phyloP scores from a whole-genome alignment of 2,797 vertebrate genomes.

The Xiphorhynchus erythropygius region DNA sequence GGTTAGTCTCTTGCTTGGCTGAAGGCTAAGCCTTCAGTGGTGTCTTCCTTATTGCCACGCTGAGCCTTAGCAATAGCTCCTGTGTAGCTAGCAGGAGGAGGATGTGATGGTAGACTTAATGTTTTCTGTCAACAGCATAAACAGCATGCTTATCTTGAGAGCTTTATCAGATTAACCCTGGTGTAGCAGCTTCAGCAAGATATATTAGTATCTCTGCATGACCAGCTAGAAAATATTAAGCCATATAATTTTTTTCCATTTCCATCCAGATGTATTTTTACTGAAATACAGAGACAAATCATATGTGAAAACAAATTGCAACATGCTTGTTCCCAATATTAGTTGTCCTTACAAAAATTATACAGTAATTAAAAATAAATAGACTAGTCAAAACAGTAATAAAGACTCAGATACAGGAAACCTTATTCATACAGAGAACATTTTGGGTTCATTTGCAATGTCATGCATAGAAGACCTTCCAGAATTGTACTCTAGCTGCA shows the following conservation, averaged over 20 bases:
- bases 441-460: background rate
- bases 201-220: background rate
- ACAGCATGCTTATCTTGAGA: background rate
- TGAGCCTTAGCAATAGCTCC: background rate
- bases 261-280: background rate
- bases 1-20: background rate
- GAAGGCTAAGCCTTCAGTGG: background rate
- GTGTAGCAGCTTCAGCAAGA: background rate
- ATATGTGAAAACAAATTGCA: background rate
- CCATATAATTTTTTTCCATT: background rate
- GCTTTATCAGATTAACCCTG: slow-evolving; percentile 2
- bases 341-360: background rate
- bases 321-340: background rate
- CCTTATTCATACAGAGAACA: background rate
- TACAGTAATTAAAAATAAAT: slow-evolving; percentile 6
- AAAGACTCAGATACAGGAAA: background rate
- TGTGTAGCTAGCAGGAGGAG: background rate
- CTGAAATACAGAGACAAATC: background rate
- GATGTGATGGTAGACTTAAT: background rate
- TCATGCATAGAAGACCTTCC: background rate
- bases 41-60: background rate
- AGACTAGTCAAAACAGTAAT: background rate
- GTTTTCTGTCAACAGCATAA: slow-evolving; percentile 1
- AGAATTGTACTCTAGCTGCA: background rate
- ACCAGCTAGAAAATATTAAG: background rate